Percentiles rank a stretch among this genome's conserved stretches.
phyloP scores from a whole-genome alignment of 2,113 vertebrate genomes.

The Strix aluco region DNA sequence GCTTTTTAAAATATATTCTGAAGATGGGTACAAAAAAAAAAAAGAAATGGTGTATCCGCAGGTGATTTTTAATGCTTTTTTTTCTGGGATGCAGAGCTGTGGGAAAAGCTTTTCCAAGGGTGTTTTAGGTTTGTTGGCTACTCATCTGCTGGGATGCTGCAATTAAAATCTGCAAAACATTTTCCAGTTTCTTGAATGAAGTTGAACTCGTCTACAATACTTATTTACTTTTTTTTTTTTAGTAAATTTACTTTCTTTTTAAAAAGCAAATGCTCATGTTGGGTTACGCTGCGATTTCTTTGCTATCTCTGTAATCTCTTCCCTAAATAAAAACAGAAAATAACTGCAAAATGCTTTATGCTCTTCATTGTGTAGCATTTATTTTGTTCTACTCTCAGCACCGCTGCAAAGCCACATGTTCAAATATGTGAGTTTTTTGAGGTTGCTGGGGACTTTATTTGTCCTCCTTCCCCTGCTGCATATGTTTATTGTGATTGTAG shows the following conservation, averaged over 20 bases:
- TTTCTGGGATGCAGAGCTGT: not conserved
- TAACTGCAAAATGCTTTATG: not conserved
- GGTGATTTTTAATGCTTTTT: not conserved
- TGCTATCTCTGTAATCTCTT: not conserved
- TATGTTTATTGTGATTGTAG: not conserved
- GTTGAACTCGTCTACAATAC: not conserved
- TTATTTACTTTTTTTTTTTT: not conserved
- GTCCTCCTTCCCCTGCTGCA: not conserved
- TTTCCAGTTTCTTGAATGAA: not conserved
- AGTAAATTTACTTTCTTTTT: not conserved
- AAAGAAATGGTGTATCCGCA: not conserved
- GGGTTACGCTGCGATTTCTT: not conserved
- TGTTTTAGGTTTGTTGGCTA: not conserved
- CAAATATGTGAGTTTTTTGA: not conserved
- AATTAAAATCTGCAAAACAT: not conserved
- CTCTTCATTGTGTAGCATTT: not conserved
- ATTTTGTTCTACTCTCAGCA: not conserved
- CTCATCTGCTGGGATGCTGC: not conserved
- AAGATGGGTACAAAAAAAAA: not conserved
- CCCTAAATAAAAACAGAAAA: slow-evolving; percentile 10
- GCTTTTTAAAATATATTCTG: not conserved
- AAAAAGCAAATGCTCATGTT: not conserved
- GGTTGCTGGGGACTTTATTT: not conserved
- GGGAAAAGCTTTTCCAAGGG: not conserved
- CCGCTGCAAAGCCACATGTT: not conserved